Evolutionary conservation across 2,113 vertebrate species (phyloP).

Genomic region (Alligator mississippiensis): DNA sequence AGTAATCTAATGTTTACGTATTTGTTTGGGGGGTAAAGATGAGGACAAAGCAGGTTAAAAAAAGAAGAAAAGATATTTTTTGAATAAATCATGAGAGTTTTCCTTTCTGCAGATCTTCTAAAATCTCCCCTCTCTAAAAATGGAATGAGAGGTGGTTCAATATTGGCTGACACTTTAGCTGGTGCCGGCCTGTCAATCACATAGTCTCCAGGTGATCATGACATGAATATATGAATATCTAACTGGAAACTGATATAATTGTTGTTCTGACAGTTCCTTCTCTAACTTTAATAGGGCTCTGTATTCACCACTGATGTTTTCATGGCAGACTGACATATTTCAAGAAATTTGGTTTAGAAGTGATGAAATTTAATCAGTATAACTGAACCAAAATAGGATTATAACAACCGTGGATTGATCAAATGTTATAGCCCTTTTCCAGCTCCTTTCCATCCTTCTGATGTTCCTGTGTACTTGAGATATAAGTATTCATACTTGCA

Average conservation of each 20-base stretch:
- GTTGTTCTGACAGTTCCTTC: not conserved
- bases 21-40: not conserved
- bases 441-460: not conserved
- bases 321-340: not conserved
- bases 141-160: not conserved
- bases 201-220: not conserved
- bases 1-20: not conserved
- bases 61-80: not conserved
- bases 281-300: not conserved
- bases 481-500: not conserved
- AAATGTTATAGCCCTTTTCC: not conserved
- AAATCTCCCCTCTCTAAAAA: not conserved
- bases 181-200: not conserved
- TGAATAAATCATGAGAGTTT: not conserved
- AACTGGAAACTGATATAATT: not conserved
- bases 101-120: not conserved
- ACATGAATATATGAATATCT: not conserved
- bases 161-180: not conserved
- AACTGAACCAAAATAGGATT: not conserved
- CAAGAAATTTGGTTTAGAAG: slow-evolving; percentile 9
- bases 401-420: not conserved
- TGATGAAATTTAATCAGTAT: not conserved
- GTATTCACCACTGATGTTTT: not conserved
- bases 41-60: not conserved
- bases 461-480: not conserved